Evolutionary conservation across 2,888 invertebrate species (phyloP).

Genomic region (Eupeodes luniger): DNA sequence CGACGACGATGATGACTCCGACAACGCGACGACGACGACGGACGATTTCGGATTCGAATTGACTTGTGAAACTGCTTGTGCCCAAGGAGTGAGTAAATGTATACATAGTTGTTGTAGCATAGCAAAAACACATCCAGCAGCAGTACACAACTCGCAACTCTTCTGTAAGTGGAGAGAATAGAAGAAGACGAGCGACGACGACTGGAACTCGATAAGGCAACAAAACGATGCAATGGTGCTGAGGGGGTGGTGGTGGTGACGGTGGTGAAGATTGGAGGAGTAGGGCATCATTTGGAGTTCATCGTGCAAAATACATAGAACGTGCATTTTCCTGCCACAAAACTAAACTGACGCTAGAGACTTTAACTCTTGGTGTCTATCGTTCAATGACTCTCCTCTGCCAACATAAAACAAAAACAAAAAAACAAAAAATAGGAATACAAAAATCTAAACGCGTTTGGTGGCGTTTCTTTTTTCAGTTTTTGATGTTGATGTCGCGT

Average conservation of each 20-base stretch:
- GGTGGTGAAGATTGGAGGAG: background rate
- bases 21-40: constrained; percentile 49
- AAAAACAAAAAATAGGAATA: background rate
- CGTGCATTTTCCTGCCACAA: constrained; percentile 62
- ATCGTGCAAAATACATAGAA: constrained; percentile 75
- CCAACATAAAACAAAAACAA: constrained; percentile 35
- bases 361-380: constrained; percentile 56
- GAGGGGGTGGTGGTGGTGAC: background rate
- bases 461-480: constrained; percentile 11
- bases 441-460: constrained; percentile 30
- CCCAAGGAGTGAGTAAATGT: constrained; percentile 13
- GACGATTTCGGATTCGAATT: constrained; percentile 53
- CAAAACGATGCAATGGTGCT: background rate
- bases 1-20: constrained; percentile 48
- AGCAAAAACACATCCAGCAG: constrained; percentile 16
- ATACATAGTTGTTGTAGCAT: constrained; percentile 10
- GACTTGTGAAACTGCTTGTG: constrained; percentile 48
- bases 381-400: constrained; percentile 71
- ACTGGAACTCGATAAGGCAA: constrained; percentile 28
- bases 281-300: constrained; percentile 44
- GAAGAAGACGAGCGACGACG: constrained; percentile 37
- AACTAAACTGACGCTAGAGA: constrained; percentile 58
- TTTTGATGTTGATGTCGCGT: constrained; percentile 8
- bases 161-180: constrained; percentile 45
- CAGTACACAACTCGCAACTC: background rate